phyloP scores from a whole-genome alignment of 2,888 invertebrate genomes.

The Tetragonisca angustula region DNA sequence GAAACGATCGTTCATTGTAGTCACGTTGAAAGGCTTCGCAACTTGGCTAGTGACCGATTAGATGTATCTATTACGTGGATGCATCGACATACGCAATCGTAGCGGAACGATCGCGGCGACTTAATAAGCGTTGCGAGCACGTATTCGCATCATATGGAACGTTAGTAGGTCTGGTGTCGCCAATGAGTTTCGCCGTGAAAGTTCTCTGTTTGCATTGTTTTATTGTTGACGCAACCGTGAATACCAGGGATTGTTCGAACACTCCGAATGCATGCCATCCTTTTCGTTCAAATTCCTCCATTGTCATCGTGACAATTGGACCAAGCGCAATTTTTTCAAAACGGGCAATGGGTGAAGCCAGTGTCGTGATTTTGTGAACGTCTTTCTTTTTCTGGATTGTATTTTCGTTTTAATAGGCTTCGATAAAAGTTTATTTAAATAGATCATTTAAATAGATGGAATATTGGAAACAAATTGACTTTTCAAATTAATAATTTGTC shows the following conservation, averaged over 20 bases:
- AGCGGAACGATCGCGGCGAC: conserved; percentile 19
- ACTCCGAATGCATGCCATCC: background rate
- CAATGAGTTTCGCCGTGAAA: conserved; percentile 37
- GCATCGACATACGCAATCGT: conserved; percentile 39
- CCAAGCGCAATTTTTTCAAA: no score
- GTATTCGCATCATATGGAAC: conserved; percentile 25
- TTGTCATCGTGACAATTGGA: no score
- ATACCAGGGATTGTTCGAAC: background rate
- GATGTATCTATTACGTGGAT: conserved; percentile 64
- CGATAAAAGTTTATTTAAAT: no score
- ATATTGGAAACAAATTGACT: no score
- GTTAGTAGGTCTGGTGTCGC: conserved; percentile 26
- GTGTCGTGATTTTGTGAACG: no score
- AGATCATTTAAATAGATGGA: no score
- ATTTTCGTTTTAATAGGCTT: no score
- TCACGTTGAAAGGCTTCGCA: conserved; percentile 63
- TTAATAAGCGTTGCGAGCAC: conserved; percentile 43
- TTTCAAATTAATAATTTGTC: no score
- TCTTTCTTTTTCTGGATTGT: no score
- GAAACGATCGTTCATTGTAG: conserved; percentile 68
- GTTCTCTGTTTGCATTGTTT: conserved; percentile 39
- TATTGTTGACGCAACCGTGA: conserved; percentile 12
- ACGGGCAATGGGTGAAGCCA: no score
- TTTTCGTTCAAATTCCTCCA: background rate
- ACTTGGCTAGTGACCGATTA: conserved; percentile 71